Percentiles rank a stretch among this genome's conserved stretches.
Conservation (phyloP, 30 jellyfish, hydroid and myxozoan genomes). For the Pelagia noctiluca region DNA sequence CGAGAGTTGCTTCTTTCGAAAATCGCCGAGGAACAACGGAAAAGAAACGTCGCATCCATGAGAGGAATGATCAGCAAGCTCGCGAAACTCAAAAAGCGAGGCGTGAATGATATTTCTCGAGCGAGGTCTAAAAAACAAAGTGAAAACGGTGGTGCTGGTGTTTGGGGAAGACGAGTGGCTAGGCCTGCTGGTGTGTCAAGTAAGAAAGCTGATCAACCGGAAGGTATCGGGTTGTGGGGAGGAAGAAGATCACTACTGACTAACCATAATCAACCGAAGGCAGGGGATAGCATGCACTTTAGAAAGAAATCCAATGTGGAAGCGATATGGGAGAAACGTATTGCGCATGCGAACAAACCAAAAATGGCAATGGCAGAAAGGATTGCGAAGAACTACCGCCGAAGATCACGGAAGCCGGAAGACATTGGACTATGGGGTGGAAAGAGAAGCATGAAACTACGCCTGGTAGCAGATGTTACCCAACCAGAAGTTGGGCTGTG, state of each 20-base stretch:
- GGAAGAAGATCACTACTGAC: no score
- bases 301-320: no score
- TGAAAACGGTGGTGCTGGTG: conserved; percentile 42
- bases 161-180: conserved; percentile 64
- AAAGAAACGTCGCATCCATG: neutral
- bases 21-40: neutral
- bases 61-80: neutral
- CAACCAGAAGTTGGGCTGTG: conserved; percentile 53
- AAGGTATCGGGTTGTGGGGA: neutral
- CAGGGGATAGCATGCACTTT: no score
- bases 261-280: no score
- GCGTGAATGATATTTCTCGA: no score
- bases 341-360: no score
- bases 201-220: conserved; percentile 1
- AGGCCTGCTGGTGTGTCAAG: neutral
- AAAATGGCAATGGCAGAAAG: no score
- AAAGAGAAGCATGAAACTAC: no score
- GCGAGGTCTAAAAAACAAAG: no score
- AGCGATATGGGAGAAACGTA: no score
- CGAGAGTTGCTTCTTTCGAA: neutral
- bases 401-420: conserved; percentile 8
- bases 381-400: no score
- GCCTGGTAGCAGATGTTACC: conserved; percentile 15
- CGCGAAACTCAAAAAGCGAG: neutral
- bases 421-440: conserved; percentile 54